Conservation (phyloP, 2,797 vertebrate species). For the Limnodromus scolopaceus region DNA sequence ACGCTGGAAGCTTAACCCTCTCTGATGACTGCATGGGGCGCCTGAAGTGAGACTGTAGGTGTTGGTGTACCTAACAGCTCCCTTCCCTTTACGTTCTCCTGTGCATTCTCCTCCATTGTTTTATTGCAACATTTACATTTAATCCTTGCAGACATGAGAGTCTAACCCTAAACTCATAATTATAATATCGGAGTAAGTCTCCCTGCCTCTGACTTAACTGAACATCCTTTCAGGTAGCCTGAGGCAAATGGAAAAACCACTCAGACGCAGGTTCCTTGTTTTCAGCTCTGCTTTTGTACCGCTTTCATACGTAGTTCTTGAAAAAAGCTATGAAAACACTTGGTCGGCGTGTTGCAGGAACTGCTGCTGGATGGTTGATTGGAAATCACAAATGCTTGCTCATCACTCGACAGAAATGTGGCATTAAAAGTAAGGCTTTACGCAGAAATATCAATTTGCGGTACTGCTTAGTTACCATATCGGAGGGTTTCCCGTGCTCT, state of each 20-base stretch:
- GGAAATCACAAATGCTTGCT: not conserved
- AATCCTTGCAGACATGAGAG: not conserved
- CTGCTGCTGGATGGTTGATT: not conserved
- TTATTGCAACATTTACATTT: not conserved
- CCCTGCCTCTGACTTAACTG: not conserved
- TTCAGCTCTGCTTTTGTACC: not conserved
- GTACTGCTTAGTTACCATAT: not conserved
- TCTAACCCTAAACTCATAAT: not conserved
- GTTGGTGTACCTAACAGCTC: not conserved
- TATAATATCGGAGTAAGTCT: not conserved
- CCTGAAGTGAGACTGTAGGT: not conserved
- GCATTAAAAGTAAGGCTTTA: not conserved
- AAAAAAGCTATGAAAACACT: not conserved
- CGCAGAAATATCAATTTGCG: not conserved
- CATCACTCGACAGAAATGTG: not conserved
- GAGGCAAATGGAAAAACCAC: not conserved
- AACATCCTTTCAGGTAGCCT: not conserved
- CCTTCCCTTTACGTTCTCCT: not conserved
- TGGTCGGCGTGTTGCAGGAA: not conserved
- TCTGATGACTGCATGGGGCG: not conserved
- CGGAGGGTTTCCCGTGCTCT: not conserved
- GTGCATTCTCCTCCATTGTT: not conserved
- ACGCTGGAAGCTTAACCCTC: slow-evolving; percentile 39
- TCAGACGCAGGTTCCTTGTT: not conserved
- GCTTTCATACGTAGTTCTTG: not conserved